phyloP scores from a whole-genome alignment of 2,797 vertebrate species.

The Hydrolagus colliei region DNA sequence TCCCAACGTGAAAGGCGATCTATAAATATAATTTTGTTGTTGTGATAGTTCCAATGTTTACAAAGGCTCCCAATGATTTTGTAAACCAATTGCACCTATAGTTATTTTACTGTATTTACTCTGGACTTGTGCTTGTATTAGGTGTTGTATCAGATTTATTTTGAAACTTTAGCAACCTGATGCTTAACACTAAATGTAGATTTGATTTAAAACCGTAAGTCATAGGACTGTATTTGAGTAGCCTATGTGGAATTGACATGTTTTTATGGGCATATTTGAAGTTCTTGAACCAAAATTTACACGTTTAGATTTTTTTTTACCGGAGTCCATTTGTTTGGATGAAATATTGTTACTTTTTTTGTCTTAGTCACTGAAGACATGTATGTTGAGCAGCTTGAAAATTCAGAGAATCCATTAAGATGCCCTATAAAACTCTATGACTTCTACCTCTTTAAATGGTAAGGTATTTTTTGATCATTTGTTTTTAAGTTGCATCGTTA shows the following conservation, averaged over 20 bases:
- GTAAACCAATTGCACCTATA: no score
- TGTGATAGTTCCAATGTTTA: no score
- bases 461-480: not conserved
- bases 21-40: no score
- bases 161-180: no score
- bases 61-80: no score
- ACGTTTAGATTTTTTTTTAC: not conserved
- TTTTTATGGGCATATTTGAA: not conserved
- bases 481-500: not conserved
- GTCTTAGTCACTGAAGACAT: conserved; percentile 39
- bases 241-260: not conserved
- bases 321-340: no score
- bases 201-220: not conserved
- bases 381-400: conserved; percentile 42
- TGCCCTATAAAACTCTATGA: conserved; percentile 44
- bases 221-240: not conserved
- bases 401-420: conserved; percentile 42
- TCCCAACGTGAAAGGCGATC: no score
- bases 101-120: no score
- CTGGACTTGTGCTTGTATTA: no score
- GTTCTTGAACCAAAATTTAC: not conserved
- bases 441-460: conserved; percentile 46
- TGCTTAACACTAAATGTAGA: not conserved
- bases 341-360: not conserved
- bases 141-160: no score